phyloP scores from a whole-genome alignment of 2,888 invertebrate species.

The Leistus spinibarbis region DNA sequence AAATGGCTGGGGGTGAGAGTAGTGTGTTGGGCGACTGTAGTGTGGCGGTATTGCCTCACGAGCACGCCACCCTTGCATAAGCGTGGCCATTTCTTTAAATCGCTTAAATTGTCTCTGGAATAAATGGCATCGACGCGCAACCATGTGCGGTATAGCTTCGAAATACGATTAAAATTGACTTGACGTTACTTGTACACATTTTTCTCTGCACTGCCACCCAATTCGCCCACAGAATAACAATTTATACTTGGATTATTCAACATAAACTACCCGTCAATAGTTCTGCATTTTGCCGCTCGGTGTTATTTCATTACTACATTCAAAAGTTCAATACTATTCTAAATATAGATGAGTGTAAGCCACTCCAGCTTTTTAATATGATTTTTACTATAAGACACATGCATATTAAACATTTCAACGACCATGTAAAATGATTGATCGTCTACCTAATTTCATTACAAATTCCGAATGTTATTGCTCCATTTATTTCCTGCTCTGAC shows the following conservation, averaged over 20 bases:
- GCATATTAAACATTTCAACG: too few species aligned
- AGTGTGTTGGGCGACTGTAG: constrained; percentile 44
- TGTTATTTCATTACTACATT: too few species aligned
- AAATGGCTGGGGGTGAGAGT: constrained; percentile 5
- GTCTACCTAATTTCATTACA: not conserved
- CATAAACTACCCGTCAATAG: too few species aligned
- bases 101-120: constrained; percentile 55
- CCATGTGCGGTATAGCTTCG: constrained; percentile 42
- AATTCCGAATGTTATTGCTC: not conserved
- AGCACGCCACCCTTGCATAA: constrained; percentile 50
- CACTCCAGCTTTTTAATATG: too few species aligned
- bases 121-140: constrained; percentile 53
- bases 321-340: too few species aligned
- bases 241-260: too few species aligned
- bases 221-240: too few species aligned
- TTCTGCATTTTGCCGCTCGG: too few species aligned
- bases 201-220: not conserved
- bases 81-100: constrained; percentile 54
- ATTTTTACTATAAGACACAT: too few species aligned
- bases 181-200: not conserved
- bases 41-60: constrained; percentile 48
- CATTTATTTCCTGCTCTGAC: not conserved
- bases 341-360: too few species aligned
- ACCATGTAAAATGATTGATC: not conserved
- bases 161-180: constrained; percentile 4